phyloP scores from a whole-genome alignment of 2,113 vertebrate genomes.

The Oryzias curvinotus region DNA sequence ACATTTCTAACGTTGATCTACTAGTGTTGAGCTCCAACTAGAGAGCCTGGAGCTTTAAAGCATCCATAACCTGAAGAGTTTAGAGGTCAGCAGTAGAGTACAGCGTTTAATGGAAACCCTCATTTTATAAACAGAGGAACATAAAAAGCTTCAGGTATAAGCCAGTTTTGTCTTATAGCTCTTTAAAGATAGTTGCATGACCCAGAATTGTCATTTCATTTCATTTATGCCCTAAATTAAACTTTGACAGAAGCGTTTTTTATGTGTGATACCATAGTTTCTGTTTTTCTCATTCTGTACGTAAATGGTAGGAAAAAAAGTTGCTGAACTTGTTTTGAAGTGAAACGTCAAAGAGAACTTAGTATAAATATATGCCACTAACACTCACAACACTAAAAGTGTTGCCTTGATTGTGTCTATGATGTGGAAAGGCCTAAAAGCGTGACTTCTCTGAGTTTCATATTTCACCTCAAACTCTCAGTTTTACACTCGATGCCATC shows the following conservation, averaged over 20 bases:
- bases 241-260: not conserved
- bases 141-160: no score
- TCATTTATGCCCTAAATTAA: not conserved
- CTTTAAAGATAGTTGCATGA: no score
- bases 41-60: no score
- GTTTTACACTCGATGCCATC: conserved; percentile 26
- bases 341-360: not conserved
- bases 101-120: no score
- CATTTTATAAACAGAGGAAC: no score
- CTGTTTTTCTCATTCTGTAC: not conserved
- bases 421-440: conserved; percentile 13
- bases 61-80: no score
- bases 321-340: not conserved
- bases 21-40: no score
- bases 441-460: conserved; percentile 47
- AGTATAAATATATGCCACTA: conserved; percentile 11
- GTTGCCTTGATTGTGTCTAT: conserved; percentile 24
- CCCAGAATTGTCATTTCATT: no score
- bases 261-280: not conserved
- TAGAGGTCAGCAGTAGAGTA: no score
- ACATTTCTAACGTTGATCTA: no score
- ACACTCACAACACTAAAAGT: conserved; percentile 4
- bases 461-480: conserved; percentile 34
- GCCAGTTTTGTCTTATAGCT: no score
- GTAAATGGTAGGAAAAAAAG: conserved; percentile 12